These are phyloP conservation scores for Stramonita haemastoma DNA, from an alignment of 2,888 invertebrate species.

Conservation along the genomic window DNA sequence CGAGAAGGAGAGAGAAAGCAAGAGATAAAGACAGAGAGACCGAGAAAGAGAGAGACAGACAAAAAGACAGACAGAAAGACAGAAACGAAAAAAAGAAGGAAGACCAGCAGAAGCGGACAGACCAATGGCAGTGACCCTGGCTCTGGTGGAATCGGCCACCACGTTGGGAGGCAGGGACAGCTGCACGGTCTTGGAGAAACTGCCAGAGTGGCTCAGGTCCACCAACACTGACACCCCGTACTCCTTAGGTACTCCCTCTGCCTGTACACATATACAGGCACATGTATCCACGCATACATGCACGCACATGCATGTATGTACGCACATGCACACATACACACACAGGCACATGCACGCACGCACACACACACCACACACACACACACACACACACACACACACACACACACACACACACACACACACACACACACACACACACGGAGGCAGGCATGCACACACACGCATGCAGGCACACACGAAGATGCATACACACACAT, in stretches of 20 bases:
- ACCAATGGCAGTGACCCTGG: constrained; percentile 81
- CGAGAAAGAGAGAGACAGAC: too few relatives aligned
- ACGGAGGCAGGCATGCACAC: not conserved
- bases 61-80: too few relatives aligned
- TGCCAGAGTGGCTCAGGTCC: constrained; percentile 57
- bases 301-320: too few relatives aligned
- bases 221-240: constrained; percentile 64
- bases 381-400: not conserved
- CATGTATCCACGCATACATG: not conserved
- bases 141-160: constrained; percentile 83
- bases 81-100: too few relatives aligned
- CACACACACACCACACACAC: too few relatives aligned
- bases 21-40: too few relatives aligned
- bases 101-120: too few relatives aligned
- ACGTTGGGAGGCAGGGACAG: constrained; percentile 83
- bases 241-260: constrained; percentile 69
- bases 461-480: not conserved
- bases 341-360: not conserved
- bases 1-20: too few relatives aligned
- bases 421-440: constrained; percentile 1
- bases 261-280: constrained; percentile 49
- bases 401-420: not conserved
- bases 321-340: not conserved
- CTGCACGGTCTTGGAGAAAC: constrained; percentile 81
- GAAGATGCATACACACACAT: not conserved